Evolutionary conservation across 2,113 vertebrate genomes (phyloP).

Genomic region (Trematomus loennbergii): DNA sequence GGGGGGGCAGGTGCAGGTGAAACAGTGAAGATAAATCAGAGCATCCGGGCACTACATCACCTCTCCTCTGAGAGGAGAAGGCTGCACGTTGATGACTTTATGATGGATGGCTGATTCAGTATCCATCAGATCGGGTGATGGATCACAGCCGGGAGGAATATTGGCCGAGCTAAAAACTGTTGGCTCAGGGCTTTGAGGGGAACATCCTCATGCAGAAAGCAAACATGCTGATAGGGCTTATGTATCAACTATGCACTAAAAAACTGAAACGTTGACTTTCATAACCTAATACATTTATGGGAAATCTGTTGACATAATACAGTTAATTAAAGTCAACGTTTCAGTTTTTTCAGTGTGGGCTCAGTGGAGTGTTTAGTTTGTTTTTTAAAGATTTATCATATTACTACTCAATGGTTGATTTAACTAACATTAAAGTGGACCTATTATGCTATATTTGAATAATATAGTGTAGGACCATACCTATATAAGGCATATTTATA

Average conservation of each 20-base stretch:
- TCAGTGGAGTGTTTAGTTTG: neutral
- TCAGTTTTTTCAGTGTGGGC: no score
- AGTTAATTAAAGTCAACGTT: no score
- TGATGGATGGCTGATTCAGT: slow-evolving; percentile 69
- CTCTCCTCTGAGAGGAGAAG: slow-evolving; percentile 50
- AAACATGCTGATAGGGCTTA: slow-evolving; percentile 49
- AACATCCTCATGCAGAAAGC: neutral
- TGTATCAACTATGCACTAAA: slow-evolving; percentile 4
- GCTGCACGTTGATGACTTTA: slow-evolving; percentile 69
- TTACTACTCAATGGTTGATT: neutral
- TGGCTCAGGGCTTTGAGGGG: slow-evolving; percentile 42
- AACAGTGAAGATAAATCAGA: slow-evolving; percentile 62
- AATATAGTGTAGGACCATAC: no score
- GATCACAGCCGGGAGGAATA: slow-evolving; percentile 39
- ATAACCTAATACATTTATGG: no score
- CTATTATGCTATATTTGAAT: no score
- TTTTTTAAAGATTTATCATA: neutral
- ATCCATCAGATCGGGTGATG: slow-evolving; percentile 49
- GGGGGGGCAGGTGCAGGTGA: slow-evolving; percentile 24
- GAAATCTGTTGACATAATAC: no score
- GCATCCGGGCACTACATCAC: slow-evolving; percentile 46
- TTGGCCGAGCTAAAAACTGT: slow-evolving; percentile 38
- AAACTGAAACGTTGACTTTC: no score
- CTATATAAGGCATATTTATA: no score
- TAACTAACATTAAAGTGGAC: no score